Conservation (phyloP, 2,888 invertebrate species). For the Drosophila mayaguana region DNA sequence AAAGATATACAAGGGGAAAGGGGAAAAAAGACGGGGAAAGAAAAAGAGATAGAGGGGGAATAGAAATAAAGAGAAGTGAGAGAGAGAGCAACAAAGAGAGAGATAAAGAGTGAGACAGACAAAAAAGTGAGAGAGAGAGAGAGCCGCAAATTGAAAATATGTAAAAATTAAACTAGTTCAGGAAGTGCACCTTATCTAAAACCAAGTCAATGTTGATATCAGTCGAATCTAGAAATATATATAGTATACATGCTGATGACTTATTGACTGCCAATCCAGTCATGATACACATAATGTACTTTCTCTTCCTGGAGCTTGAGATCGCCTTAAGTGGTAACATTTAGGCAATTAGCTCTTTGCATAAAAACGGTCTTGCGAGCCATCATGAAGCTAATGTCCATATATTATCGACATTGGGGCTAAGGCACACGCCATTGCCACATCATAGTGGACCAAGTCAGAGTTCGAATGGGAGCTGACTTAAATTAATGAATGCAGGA, state of each 20-base stretch:
- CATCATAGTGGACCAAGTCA: conserved; percentile 42
- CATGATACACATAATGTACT: neutral
- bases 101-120: neutral
- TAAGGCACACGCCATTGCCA: conserved; percentile 65
- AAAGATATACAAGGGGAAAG: no score
- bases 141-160: neutral
- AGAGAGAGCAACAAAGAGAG: no score
- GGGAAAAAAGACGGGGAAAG: no score
- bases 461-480: conserved; percentile 31
- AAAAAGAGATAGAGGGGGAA: no score
- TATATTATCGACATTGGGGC: conserved; percentile 51
- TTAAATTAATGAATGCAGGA: conserved; percentile 69
- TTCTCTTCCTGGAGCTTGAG: neutral
- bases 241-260: neutral
- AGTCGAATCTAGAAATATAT: neutral
- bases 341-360: conserved; percentile 23
- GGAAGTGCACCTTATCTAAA: no score
- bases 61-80: neutral
- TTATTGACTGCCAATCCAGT: neutral
- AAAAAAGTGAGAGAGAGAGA: no score
- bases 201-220: neutral
- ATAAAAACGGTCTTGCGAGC: conserved; percentile 33
- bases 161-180: no score
- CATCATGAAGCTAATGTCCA: conserved; percentile 39
- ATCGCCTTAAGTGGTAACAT: conserved; percentile 1